Conservation (phyloP, 2,113 vertebrate species). For the Pygoscelis adeliae region DNA sequence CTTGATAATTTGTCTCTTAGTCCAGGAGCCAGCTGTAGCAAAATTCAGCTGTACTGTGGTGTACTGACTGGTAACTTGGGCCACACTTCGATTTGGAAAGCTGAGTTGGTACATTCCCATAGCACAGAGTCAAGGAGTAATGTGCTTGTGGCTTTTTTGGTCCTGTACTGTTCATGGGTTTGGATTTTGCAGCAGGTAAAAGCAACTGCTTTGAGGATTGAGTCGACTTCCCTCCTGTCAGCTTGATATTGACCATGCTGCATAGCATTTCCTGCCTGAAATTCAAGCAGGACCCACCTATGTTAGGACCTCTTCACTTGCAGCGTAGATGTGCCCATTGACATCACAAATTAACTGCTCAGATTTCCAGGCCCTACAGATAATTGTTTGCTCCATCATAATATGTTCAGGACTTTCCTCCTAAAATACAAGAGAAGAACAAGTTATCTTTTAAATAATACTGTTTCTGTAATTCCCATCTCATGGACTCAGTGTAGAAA, state of each 20-base stretch:
- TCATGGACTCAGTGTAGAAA: not conserved
- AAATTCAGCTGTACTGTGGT: not conserved
- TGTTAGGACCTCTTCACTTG: fast-evolving
- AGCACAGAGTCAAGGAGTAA: fast-evolving
- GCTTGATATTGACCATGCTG: not conserved
- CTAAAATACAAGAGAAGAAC: not conserved
- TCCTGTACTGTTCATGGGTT: not conserved
- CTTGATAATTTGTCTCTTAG: not conserved
- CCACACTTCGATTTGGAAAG: not conserved
- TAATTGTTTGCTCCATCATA: not conserved
- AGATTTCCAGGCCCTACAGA: not conserved
- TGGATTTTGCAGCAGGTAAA: not conserved
- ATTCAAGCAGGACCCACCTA: not conserved
- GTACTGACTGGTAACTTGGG: not conserved
- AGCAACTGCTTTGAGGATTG: not conserved
- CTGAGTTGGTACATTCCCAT: not conserved
- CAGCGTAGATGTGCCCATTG: fast-evolving
- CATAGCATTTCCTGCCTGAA: not conserved
- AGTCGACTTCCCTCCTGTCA: not conserved
- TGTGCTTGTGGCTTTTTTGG: not conserved
- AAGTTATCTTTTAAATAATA: not conserved
- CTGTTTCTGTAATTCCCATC: not conserved
- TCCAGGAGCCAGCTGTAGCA: not conserved
- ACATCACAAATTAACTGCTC: not conserved
- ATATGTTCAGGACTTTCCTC: not conserved